Base-by-base conservation (phyloP, 2,113 vertebrate genomes). In the Petaurus breviceps region DNA sequence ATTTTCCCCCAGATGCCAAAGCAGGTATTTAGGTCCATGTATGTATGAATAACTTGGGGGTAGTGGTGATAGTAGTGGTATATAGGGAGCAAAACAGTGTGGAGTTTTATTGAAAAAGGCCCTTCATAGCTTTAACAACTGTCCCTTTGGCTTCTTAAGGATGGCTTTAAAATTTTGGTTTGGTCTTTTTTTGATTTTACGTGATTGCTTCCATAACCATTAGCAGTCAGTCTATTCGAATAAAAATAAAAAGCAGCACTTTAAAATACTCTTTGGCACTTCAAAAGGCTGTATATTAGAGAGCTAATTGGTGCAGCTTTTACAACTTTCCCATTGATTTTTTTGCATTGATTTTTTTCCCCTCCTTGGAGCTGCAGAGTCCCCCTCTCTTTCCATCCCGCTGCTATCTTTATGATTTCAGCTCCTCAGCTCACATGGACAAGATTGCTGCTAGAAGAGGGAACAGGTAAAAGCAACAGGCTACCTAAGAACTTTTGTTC, bases 231-330 rank as follows among this genome's bases (percentile, higher is more conserved):
- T 94, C 92, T 96, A 97, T 92, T 92, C 16, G 49, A 98, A 98
- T 96, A 97, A 97, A 98, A 98, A 96, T 92, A 97, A 97, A 98
- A 94, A 19, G 1, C 61, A 94, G 26, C 0, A 3, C 89, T 97
- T 98, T 93, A 98, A 98, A 98, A 96, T 97, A 92, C 19, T 94
- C 90, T 98, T 97, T 97, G 97, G 68, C 94, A 97, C 95, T 98
- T 98, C 95, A 96, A 97, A 98, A 97, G 94, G 47, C 93, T 77
- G 93, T 98, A 93, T 98, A 97, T 98, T 98, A 98, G 95, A 97
- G 55, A 98, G 54, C 91, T 98, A 98, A 97, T 98, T 98, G 95
- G 93, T 97, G 95, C 8, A 95, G 97, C 51, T 97, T 98, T 98
- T 98, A 98, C 95, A 97, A 95, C 89, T 95, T 96, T 96, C 94